These are phyloP conservation scores for Pitangus sulphuratus DNA, from an alignment of 2,797 vertebrate species.

Conservation along the genomic window DNA sequence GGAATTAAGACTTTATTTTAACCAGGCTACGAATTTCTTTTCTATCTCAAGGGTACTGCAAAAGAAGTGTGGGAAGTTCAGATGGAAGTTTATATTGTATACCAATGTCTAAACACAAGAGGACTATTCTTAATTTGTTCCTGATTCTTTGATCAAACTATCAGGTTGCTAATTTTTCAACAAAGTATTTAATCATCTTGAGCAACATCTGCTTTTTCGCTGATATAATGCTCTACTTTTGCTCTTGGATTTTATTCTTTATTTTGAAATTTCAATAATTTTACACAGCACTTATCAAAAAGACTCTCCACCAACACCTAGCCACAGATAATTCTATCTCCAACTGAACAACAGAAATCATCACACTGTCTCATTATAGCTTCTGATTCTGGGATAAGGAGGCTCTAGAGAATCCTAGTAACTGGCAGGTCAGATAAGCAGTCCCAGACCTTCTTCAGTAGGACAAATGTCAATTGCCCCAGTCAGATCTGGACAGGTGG, in stretches of 20 bases:
- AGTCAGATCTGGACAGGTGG: not conserved
- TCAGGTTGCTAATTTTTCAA: not conserved
- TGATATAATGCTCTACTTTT: not conserved
- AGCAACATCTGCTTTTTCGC: not conserved
- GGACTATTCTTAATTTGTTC: not conserved
- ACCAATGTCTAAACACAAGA: not conserved
- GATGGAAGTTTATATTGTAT: not conserved
- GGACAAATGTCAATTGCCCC: not conserved
- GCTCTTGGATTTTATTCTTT: not conserved
- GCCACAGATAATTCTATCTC: not conserved
- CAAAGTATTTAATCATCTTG: not conserved
- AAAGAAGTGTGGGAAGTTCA: not conserved
- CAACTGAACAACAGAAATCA: not conserved
- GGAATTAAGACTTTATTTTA: not conserved
- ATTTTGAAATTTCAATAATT: not conserved
- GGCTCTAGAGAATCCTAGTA: not conserved
- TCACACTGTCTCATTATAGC: not conserved
- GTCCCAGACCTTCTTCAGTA: not conserved
- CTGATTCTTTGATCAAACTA: not conserved
- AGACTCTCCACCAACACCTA: not conserved
- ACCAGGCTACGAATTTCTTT: not conserved
- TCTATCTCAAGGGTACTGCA: not conserved
- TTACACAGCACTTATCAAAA: not conserved
- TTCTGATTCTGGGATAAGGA: not conserved
- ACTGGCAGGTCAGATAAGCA: not conserved